Percentiles rank a stretch among this genome's conserved stretches.
Conservation (phyloP, 1,140 invertebrate species). For the Drosophila yakuba region DNA sequence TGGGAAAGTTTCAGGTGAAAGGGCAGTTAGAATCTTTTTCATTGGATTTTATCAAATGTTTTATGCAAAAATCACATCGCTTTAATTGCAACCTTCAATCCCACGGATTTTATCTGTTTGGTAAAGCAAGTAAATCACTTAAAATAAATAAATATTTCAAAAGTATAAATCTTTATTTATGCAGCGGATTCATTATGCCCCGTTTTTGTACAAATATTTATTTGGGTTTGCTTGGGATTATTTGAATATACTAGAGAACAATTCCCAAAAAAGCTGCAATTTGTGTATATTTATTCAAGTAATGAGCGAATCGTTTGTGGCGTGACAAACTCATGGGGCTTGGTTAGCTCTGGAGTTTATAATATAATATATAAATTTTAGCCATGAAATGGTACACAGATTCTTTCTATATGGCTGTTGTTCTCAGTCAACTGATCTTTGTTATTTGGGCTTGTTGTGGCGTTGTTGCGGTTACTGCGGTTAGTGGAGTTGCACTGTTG, state of each 20-base stretch:
- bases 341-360: conserved; percentile 6
- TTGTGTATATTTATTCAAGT: conserved; percentile 38
- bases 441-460: conserved; percentile 65
- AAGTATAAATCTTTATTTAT: conserved; percentile 12
- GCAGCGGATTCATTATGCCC: neutral
- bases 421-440: conserved; percentile 62
- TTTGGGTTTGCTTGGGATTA: conserved; percentile 16
- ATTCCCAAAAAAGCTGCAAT: conserved; percentile 17
- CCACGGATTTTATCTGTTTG: too few relatives aligned
- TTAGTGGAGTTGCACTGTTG: conserved; percentile 63
- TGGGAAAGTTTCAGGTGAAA: conserved; percentile 41
- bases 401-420: conserved; percentile 32
- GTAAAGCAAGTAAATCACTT: neutral
- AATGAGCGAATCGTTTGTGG: conserved; percentile 29
- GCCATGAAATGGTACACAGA: conserved; percentile 15
- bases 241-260: conserved; percentile 20
- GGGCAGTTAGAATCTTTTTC: conserved; percentile 4
- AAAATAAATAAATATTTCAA: conserved; percentile 9
- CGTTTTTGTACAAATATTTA: conserved; percentile 22
- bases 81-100: conserved; percentile 13
- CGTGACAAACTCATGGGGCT: conserved; percentile 7
- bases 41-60: neutral
- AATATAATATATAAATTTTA: conserved; percentile 28
- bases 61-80: too few relatives aligned
- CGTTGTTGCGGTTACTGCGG: conserved; percentile 42